Conservation (phyloP, 2,797 vertebrate species). For the Cossypha polioptera region DNA sequence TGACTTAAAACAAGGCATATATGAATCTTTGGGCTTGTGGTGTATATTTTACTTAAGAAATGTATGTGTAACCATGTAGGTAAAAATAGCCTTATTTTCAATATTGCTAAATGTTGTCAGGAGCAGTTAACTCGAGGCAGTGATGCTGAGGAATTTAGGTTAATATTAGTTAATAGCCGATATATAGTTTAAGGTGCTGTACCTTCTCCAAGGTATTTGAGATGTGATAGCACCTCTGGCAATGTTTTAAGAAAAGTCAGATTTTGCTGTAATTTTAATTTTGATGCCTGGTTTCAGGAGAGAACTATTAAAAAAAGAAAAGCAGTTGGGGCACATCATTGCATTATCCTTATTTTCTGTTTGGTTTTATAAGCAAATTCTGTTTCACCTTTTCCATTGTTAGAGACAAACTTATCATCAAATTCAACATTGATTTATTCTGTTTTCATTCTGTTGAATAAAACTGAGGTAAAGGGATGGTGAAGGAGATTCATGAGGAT, state of each 20-base stretch:
- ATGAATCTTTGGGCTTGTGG: background rate
- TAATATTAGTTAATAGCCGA: background rate
- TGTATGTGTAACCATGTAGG: background rate
- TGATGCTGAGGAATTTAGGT: background rate
- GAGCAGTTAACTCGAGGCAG: background rate
- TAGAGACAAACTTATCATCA: background rate
- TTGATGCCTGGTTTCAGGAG: background rate
- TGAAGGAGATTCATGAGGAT: slow-evolving; percentile 1
- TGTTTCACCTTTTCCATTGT: background rate
- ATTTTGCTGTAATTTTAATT: background rate
- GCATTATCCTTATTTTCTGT: background rate
- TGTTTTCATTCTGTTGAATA: slow-evolving; percentile 17
- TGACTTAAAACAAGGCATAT: background rate
- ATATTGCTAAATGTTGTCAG: background rate
- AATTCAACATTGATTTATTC: slow-evolving; percentile 30
- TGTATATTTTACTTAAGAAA: background rate
- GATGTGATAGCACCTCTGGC: background rate
- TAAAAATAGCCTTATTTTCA: background rate
- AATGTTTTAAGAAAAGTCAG: background rate
- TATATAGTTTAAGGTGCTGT: background rate
- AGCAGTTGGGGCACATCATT: background rate
- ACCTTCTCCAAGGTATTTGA: background rate
- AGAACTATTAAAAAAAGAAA: background rate
- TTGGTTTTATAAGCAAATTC: slow-evolving; percentile 11
- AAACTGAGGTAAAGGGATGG: slow-evolving; percentile 11